Percentiles rank a stretch among this genome's conserved stretches.
These are phyloP conservation scores for Scaptodrosophila latifasciaeformis DNA, from an alignment of 2,888 invertebrate genomes.

Conservation along the genomic window DNA sequence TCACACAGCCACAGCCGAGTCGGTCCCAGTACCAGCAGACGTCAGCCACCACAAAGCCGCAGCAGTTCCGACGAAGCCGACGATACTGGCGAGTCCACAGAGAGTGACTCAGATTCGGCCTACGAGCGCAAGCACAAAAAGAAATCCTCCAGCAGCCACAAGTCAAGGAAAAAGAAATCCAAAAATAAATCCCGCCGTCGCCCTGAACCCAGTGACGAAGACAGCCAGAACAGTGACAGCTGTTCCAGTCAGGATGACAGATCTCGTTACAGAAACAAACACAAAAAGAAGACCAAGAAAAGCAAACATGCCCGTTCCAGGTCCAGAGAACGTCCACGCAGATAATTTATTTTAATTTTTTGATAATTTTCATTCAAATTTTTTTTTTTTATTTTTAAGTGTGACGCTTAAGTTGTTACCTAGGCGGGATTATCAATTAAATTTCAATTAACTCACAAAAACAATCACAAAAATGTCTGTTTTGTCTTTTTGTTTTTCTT, in stretches of 20 bases:
- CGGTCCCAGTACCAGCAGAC: constrained; percentile 24
- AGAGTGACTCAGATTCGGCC: constrained; percentile 56
- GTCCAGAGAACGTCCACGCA: constrained; percentile 40
- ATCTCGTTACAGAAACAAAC: constrained; percentile 46
- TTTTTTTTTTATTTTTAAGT: constrained; percentile 36
- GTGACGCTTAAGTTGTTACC: constrained; percentile 41
- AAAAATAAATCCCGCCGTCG: constrained; percentile 13
- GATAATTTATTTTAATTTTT: constrained; percentile 4
- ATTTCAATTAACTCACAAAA: constrained; percentile 60
- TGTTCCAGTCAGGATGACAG: too few species aligned
- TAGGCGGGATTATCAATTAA: constrained; percentile 56
- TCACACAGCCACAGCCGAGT: not conserved
- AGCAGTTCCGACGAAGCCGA: constrained; percentile 53
- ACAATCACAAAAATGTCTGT: constrained; percentile 60
- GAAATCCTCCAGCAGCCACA: constrained; percentile 21
- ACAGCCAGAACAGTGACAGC: too few species aligned
- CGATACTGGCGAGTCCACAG: constrained; percentile 53
- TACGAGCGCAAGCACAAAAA: constrained; percentile 56
- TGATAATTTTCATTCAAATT: not conserved
- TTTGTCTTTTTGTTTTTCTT: constrained; percentile 22
- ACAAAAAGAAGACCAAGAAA: constrained; percentile 73
- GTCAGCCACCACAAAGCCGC: constrained; percentile 12
- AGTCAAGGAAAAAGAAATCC: constrained; percentile 46
- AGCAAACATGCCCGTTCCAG: constrained; percentile 69
- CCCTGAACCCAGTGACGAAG: constrained; percentile 21